Base-by-base conservation (phyloP, 2,113 vertebrate species). In the Anarhynchus alexandrinus region DNA sequence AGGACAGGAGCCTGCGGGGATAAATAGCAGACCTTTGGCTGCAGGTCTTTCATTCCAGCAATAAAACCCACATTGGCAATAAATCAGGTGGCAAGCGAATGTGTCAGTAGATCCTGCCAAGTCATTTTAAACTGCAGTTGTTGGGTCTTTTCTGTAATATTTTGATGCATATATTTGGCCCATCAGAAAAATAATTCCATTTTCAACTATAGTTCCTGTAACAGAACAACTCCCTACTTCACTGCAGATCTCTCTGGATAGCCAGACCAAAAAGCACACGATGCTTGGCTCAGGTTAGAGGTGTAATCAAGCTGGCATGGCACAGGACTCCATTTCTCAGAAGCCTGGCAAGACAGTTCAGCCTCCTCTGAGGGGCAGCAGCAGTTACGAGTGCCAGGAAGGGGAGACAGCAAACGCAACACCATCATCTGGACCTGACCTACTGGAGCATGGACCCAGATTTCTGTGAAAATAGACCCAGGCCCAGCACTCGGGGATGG, bases 161-260 rank as follows among this genome's bases (percentile, higher is more conserved):
- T 85, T 88, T 93, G 73, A 82, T 92, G 59, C 67, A 80, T 88
- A n/a, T 80, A 67, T 93, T 91, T 95, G 71, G 71, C 40, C 73
- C 70, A 89, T 96, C 94, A 96, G 55, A 57, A 84, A 90, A 77
- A 94, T 57, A 80, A 78, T 47, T 83, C 86, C 30, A 76, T 96
- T 95, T 94, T 80, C 72, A 94, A 86, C 29, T 45, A 45, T 51
- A 45, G 51, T 72, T 89, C 38, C 88, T 77, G 58, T 82, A 93
- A 76, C 51, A 32, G 66, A 88, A 45, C 66, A 61, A 61, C 82
- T 96, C 77, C 42, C 34, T 51, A 11, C 54, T 67, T 82, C 54
- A 84, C 22, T 94, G 92, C 83, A 29, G 61, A 70, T 82, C 62
- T 69, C 67, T 72, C 76, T 23, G 32, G 69, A 82, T 4, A 76